Evolutionary conservation across 2,888 invertebrate genomes (phyloP).

Genomic region (Ormyrus nitidulus): DNA sequence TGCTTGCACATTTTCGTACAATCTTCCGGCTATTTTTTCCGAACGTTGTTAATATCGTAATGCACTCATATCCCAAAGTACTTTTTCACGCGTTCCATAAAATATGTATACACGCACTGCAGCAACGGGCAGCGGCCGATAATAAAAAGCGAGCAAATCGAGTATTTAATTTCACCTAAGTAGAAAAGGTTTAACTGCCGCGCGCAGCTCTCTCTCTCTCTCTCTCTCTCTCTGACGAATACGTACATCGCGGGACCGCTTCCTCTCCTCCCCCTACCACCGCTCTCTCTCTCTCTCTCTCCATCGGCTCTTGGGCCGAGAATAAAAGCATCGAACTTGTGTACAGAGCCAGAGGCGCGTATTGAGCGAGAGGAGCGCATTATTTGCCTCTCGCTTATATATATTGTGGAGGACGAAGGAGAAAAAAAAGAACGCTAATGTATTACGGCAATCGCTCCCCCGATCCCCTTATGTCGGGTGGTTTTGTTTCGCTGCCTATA

Average conservation of each 20-base stretch:
- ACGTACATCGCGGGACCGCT: conserved; percentile 55
- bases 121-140: neutral
- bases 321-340: conserved; percentile 44
- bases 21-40: too few species aligned
- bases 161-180: conserved; percentile 35
- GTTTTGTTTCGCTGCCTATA: conserved; percentile 28
- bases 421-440: conserved; percentile 35
- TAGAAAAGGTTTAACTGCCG: conserved; percentile 4
- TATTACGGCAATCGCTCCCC: conserved; percentile 43
- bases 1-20: too few species aligned
- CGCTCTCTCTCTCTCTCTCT: conserved; percentile 58
- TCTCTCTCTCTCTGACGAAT: conserved; percentile 2
- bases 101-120: too few species aligned
- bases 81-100: conserved; percentile 59
- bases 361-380: conserved; percentile 42
- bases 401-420: neutral
- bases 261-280: neutral
- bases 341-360: conserved; percentile 33
- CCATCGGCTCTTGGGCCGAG: conserved; percentile 36
- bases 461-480: neutral
- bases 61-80: conserved; percentile 63
- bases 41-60: too few species aligned
- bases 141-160: conserved; percentile 1
- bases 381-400: conserved; percentile 44
- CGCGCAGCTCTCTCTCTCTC: neutral